Evolutionary conservation across 2,888 invertebrate genomes (phyloP).

Genomic region (Ganaspis brasiliensis): DNA sequence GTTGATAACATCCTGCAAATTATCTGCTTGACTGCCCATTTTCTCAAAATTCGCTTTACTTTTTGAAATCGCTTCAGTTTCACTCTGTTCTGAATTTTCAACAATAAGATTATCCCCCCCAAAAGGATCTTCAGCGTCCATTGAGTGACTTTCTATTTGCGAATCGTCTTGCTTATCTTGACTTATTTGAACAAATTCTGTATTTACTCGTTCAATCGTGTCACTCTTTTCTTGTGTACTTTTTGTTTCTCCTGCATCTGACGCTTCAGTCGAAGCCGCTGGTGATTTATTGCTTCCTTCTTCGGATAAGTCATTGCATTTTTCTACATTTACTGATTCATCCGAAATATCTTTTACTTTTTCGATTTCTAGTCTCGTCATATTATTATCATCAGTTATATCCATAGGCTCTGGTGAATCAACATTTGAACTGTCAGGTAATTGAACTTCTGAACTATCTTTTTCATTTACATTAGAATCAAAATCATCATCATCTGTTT

Average conservation of each 20-base stretch:
- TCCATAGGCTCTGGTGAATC: conserved; percentile 45
- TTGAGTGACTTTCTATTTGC: conserved; percentile 73
- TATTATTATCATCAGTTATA: conserved; percentile 10
- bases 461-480: conserved; percentile 37
- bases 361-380: background rate
- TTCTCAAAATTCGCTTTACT: conserved; percentile 82
- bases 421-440: conserved; percentile 57
- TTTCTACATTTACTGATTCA: conserved; percentile 72
- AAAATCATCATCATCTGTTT: conserved; percentile 28
- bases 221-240: conserved; percentile 61
- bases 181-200: conserved; percentile 77
- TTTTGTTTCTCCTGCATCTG: conserved; percentile 60
- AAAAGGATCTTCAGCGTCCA: conserved; percentile 78
- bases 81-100: conserved; percentile 70
- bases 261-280: conserved; percentile 55
- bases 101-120: conserved; percentile 71
- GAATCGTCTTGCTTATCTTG: conserved; percentile 75
- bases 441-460: conserved; percentile 55
- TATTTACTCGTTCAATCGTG: conserved; percentile 71
- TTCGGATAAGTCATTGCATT: conserved; percentile 73
- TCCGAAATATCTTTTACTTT: conserved; percentile 46
- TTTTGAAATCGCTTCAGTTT: conserved; percentile 70
- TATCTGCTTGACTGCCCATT: conserved; percentile 82
- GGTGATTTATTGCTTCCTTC: conserved; percentile 64
- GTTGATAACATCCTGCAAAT: conserved; percentile 70